Evolutionary conservation across 2,113 vertebrate genomes (phyloP), one percentile per base, ranked within the genome.

Genomic region (Scolopax mira): DNA sequence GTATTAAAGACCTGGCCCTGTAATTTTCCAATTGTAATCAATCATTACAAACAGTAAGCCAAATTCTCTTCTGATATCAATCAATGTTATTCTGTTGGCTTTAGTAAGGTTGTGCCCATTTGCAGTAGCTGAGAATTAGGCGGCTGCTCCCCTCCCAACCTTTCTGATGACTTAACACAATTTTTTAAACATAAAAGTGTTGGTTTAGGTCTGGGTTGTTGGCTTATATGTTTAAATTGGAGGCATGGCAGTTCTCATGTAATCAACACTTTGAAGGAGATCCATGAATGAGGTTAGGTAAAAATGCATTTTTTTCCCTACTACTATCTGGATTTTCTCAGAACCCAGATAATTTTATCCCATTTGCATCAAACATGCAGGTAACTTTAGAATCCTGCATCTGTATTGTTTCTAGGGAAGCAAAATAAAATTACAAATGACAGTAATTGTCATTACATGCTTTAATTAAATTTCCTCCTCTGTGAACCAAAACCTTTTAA

Each of bases 391-490:
- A 98, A 97, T 97, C 89, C 90, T 95, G 97, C 90, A 96, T 98
- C 98, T 98, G 98, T 96, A 97, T 98, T 98, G 92, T 98, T 98
- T 98, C 97, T 97, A 85, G 94, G 71, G 96, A 97, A 67, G 93
- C 79, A 90, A 97, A 97, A 98, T 97, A 92, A 93, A 98, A 98
- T 98, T 98, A 97, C 90, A 97, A 97, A 98, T 98, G 98, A 98
- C 98, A 98, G 97, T 98, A 98, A 98, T 98, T 98, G 98, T 97
- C 97, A 98, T 98, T 98, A 98, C 94, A 98, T 97, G 95, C 96
- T 97, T 97, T 98, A 98, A 98, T 98, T 98, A 94, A 97, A 98
- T 98, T 98, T 98, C 98, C 97, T 98, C 96, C 91, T 97, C 97
- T 98, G 93, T 98, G 97, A 97, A 98, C 95, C 96, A 98, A 97